A percentile compares a stretch with the other conserved stretches of the same genome.
These are phyloP conservation scores for Eulemur rufifrons DNA, from an alignment of 2,113 vertebrate genomes.

Conservation along the genomic window DNA sequence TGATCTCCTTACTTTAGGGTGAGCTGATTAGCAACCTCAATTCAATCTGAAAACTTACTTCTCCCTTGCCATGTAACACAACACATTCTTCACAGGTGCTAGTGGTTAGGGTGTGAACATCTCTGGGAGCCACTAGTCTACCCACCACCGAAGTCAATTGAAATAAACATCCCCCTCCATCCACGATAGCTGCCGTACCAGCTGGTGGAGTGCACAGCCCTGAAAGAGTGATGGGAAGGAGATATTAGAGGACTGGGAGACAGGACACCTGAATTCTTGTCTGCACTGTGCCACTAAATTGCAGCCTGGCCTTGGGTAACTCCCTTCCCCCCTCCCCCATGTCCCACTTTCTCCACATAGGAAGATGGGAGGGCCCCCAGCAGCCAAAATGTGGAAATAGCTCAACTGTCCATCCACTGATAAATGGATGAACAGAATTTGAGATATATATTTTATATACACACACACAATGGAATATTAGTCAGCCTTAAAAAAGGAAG, in stretches of 20 bases:
- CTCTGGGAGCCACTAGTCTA: not conserved
- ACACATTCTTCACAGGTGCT: not conserved
- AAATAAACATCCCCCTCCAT: not conserved
- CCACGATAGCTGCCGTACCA: not conserved
- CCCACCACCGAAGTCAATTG: not conserved
- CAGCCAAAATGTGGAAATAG: not conserved
- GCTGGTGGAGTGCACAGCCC: not conserved
- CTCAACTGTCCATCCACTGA: not conserved
- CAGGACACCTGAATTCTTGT: not conserved
- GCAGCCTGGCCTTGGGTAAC: not conserved
- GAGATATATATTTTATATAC: not conserved
- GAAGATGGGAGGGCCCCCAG: not conserved
- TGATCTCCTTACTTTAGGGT: not conserved
- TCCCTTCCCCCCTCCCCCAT: not conserved
- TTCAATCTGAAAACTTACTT: not conserved
- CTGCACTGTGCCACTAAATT: not conserved
- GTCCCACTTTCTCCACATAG: not conserved
- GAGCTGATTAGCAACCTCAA: not conserved
- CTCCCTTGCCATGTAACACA: not conserved
- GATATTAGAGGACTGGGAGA: accelerated
- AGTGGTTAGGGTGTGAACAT: not conserved
- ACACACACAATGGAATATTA: not conserved
- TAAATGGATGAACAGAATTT: not conserved
- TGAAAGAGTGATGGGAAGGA: not conserved
- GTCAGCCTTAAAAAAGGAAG: not conserved